phyloP scores from a whole-genome alignment of 2,113 vertebrate genomes.

The Epinephelus fuscoguttatus region DNA sequence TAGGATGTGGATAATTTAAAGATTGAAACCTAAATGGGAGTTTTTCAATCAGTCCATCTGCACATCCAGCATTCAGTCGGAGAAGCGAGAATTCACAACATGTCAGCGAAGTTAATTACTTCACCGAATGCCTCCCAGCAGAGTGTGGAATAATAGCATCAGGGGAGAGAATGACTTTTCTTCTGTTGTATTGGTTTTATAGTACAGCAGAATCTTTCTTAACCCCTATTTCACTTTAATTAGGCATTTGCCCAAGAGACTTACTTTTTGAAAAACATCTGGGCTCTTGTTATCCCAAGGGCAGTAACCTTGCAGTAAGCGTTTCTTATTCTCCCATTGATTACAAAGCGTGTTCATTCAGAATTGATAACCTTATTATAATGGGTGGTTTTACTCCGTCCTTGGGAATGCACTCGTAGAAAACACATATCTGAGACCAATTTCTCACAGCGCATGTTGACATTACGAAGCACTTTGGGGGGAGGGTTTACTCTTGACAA shows the following conservation, averaged over 20 bases:
- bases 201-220: conserved; percentile 52
- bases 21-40: conserved; percentile 66
- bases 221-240: conserved; percentile 72
- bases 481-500: conserved; percentile 4
- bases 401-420: conserved; percentile 8
- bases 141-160: conserved; percentile 62
- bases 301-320: conserved; percentile 40
- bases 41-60: conserved; percentile 76
- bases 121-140: conserved; percentile 59
- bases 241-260: conserved; percentile 53
- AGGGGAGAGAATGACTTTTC: conserved; percentile 52
- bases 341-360: conserved; percentile 15
- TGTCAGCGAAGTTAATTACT: conserved; percentile 78
- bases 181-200: conserved; percentile 49
- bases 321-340: conserved; percentile 52
- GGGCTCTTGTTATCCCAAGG: conserved; percentile 58
- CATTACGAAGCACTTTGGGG: background rate
- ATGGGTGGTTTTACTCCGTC: conserved; percentile 15
- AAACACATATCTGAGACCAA: conserved; percentile 1
- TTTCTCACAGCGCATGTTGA: conserved; percentile 11
- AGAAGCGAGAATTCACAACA: conserved; percentile 66
- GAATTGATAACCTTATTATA: conserved; percentile 60
- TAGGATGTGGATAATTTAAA: conserved; percentile 61
- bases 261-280: conserved; percentile 51
- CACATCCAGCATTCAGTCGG: conserved; percentile 42